phyloP scores from a whole-genome alignment of 2,888 invertebrate genomes.

The Caenorhabditis plicata region DNA sequence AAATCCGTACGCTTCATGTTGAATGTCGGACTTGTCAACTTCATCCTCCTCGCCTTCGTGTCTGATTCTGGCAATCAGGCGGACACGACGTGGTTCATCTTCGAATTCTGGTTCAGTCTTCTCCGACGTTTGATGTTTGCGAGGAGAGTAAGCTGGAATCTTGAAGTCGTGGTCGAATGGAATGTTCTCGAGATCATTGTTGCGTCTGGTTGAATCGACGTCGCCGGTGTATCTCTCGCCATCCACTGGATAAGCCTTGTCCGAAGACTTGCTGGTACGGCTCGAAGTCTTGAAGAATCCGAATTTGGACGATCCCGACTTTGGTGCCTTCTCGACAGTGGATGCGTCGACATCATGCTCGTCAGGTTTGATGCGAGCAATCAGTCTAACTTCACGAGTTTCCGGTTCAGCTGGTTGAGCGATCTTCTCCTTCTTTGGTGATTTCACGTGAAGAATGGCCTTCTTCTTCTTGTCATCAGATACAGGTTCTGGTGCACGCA shows the following conservation, averaged over 20 bases:
- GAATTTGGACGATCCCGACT: slow-evolving; percentile 3
- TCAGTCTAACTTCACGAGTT: slow-evolving; percentile 7
- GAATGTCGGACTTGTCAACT: slow-evolving; percentile 15
- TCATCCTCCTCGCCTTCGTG: slow-evolving; percentile 32
- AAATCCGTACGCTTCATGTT: slow-evolving; percentile 7
- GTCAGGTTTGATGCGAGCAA: slow-evolving; percentile 14
- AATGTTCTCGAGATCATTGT: slow-evolving; percentile 11
- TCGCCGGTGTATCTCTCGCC: slow-evolving; percentile 14
- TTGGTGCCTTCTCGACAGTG: slow-evolving; percentile 5
- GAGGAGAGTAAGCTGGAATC: slow-evolving; percentile 13
- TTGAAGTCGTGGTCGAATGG: slow-evolving; percentile 9
- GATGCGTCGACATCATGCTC: background rate
- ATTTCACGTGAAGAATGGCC: too few relatives aligned
- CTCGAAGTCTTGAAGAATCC: slow-evolving; percentile 17
- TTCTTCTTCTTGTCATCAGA: too few relatives aligned
- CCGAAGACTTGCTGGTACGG: slow-evolving; percentile 2
- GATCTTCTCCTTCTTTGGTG: slow-evolving; percentile 6
- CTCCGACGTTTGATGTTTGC: background rate
- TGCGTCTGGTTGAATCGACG: slow-evolving; percentile 9
- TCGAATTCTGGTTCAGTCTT: background rate
- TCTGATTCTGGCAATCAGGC: slow-evolving; percentile 16
- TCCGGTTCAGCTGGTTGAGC: slow-evolving; percentile 4
- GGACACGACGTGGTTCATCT: slow-evolving; percentile 3
- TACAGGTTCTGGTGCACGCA: too few relatives aligned
- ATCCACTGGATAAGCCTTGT: slow-evolving; percentile 5